Percentiles rank a stretch among this genome's conserved stretches.
These are phyloP conservation scores for Argyra leucocephala DNA, from an alignment of 2,888 invertebrate species.

Conservation along the genomic window DNA sequence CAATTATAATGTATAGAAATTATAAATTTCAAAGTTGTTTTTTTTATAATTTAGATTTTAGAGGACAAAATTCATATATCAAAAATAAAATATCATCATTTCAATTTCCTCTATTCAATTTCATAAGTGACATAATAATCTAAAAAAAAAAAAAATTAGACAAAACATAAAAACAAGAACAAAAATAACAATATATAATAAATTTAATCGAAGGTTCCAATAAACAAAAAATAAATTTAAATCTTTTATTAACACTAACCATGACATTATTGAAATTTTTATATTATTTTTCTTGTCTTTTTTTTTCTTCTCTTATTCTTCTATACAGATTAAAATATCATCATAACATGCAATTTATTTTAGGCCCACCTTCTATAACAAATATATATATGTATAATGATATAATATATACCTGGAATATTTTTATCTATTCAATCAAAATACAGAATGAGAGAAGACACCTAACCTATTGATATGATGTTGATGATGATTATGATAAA, in stretches of 20 bases:
- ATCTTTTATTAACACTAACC: constrained; percentile 1
- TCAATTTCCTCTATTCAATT: too few species aligned
- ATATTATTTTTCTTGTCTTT: neutral
- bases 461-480: too few species aligned
- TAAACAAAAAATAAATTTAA: neutral
- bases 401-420: too few species aligned
- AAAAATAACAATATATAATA: neutral
- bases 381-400: too few species aligned
- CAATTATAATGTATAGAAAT: too few species aligned
- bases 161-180: neutral
- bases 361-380: too few species aligned
- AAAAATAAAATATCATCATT: too few species aligned
- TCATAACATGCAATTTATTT: neutral
- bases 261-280: neutral
- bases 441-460: too few species aligned
- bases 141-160: neutral
- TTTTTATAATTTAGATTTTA: too few species aligned
- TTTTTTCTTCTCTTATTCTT: neutral
- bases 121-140: neutral
- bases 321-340: neutral
- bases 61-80: too few species aligned
- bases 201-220: neutral
- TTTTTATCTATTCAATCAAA: too few species aligned
- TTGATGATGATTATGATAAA: neutral
- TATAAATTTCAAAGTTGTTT: too few species aligned